Conservation (phyloP, 2,113 vertebrate species). For the human region DNA sequence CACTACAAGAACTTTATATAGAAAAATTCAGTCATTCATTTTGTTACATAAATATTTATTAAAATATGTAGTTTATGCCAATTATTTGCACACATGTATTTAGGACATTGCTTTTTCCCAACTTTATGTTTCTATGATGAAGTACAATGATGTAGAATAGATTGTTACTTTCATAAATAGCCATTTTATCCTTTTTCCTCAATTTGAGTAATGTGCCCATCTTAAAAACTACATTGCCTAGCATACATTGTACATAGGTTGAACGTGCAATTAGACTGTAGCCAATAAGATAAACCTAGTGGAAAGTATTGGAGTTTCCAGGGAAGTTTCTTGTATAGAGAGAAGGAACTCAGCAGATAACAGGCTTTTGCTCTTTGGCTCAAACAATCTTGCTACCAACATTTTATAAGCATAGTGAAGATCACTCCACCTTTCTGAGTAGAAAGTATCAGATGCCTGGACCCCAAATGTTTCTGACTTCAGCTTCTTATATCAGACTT, state of each 20-base stretch:
- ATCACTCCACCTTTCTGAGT: not conserved
- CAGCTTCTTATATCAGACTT: not conserved
- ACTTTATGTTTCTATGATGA: not conserved
- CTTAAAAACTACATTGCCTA: not conserved
- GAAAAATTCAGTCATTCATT: not conserved
- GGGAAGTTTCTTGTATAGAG: not conserved
- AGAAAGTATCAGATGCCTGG: not conserved
- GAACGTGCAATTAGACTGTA: not conserved
- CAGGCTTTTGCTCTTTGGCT: not conserved
- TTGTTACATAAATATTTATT: not conserved
- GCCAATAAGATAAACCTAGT: not conserved
- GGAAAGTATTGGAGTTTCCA: not conserved
- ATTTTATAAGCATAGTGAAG: not conserved
- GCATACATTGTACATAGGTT: not conserved
- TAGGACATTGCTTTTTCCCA: not conserved
- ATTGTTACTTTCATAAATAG: not conserved
- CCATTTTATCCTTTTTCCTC: not conserved
- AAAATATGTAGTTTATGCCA: not conserved
- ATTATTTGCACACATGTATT: not conserved
- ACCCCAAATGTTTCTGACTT: not conserved
- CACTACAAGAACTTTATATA: not conserved
- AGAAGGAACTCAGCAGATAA: not conserved
- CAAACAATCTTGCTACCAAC: not conserved
- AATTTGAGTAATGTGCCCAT: not conserved
- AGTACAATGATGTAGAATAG: not conserved